A percentile compares a stretch with the other conserved stretches of the same genome.
These are phyloP conservation scores for Conus canariensis DNA, from an alignment of 2,888 invertebrate species.

Conservation along the genomic window DNA sequence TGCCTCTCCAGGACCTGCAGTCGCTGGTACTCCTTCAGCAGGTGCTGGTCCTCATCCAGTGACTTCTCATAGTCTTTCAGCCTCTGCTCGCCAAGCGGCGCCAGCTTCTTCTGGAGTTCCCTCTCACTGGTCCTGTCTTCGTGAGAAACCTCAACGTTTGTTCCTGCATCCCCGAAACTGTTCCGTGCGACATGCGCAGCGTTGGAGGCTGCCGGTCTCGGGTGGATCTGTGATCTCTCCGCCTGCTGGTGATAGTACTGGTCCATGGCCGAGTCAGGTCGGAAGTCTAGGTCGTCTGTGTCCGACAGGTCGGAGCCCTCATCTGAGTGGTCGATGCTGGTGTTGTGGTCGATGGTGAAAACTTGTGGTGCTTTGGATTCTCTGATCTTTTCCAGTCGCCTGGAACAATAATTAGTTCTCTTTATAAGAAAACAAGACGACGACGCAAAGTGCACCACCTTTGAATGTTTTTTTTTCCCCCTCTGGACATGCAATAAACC, in stretches of 20 bases:
- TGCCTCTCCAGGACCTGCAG: neutral
- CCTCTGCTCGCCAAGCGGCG: neutral
- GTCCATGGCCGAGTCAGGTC: slow-evolving; percentile 31
- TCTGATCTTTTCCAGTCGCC: slow-evolving; percentile 37
- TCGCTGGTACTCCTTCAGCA: slow-evolving; percentile 36
- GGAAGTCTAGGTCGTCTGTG: slow-evolving; percentile 7
- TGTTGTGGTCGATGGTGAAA: slow-evolving; percentile 36
- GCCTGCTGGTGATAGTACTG: slow-evolving; percentile 15
- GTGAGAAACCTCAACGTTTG: neutral
- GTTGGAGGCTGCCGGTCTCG: neutral
- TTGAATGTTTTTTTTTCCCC: too few relatives aligned
- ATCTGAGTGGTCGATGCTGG: neutral
- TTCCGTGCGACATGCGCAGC: neutral
- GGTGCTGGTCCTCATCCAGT: slow-evolving; percentile 17
- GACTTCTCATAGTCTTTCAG: slow-evolving; percentile 31
- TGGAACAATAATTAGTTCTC: neutral
- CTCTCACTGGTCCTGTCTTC: neutral
- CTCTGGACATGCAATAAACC: too few relatives aligned
- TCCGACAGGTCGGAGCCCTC: slow-evolving; percentile 16
- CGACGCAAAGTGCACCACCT: too few relatives aligned
- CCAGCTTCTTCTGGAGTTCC: neutral
- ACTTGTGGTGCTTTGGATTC: slow-evolving; percentile 41
- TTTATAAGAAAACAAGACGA: too few relatives aligned
- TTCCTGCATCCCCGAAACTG: neutral
- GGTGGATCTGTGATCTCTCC: neutral